Evolutionary conservation across 2,113 vertebrate genomes (phyloP), one percentile per base, ranked within the genome.

Genomic region (Chlorodrepanis virens): DNA sequence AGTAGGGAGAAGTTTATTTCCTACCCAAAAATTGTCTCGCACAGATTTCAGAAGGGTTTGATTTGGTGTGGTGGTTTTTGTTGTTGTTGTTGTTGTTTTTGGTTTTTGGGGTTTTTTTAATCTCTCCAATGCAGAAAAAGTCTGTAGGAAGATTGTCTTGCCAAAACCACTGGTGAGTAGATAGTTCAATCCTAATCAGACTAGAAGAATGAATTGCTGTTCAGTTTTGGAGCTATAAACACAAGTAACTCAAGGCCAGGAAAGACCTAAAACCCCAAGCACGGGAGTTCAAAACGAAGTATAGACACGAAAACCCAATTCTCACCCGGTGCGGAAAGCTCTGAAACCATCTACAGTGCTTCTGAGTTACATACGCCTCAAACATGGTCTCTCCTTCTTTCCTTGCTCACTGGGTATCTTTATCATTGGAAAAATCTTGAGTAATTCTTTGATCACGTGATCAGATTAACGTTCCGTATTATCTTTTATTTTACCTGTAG

Each of bases 301-400:
- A 23, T 22, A 1, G 8, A 27, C 40, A 47, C 0, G 4, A 67
- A 89, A 70, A 14, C 20, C 23, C 14, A 37, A 6, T 69, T 68
- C 23, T 2, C 3, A 70, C 3, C 1, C 2, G 0, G 4, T 49
- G 45, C 6, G 3, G 56, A 59, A 74, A 88, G 9, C 22, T 76
- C 64, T 64, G 59, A 90, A 85, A 71, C 31, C 17, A 18, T 9
- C n/a, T 44, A 5, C 0, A 0, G 8, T 52, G 25, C 40, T 35
- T 54, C 23, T 4, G 4, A 42, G 24, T 47, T 65, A 16, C 12
- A 10, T 6, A 28, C 12, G 49, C 14, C 15, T 31, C 25, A 25
- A 5, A 4, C 17, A 1, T 5, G 12, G 15, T 56, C 18, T 76
- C 17, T 44, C 5, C 9, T 35, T 42, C 45, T 47, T 59, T 33